Percentiles rank a stretch among this genome's conserved stretches.
Evolutionary conservation across 2,113 vertebrate genomes (phyloP).

Genomic region (Poeciliopsis occidentalis): DNA sequence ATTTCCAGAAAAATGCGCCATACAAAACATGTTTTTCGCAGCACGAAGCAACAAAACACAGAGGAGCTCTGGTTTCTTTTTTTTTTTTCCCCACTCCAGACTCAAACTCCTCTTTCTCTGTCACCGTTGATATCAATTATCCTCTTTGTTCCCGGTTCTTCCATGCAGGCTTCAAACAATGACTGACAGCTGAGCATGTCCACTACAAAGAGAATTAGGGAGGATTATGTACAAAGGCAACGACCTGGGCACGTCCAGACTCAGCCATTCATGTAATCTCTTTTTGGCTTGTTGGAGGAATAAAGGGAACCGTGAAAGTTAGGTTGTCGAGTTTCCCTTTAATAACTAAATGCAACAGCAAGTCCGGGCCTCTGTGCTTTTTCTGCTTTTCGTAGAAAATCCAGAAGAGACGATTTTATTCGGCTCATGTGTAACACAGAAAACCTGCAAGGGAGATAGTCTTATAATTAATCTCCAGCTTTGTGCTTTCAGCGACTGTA

Average conservation of each 20-base stretch:
- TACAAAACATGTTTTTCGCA: neutral
- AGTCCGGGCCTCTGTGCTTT: slow-evolving; percentile 17
- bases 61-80: neutral
- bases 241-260: slow-evolving; percentile 54
- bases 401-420: slow-evolving; percentile 18
- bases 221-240: slow-evolving; percentile 69
- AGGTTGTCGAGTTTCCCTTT: slow-evolving; percentile 16
- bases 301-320: slow-evolving; percentile 16
- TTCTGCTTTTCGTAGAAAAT: slow-evolving; percentile 22
- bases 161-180: slow-evolving; percentile 50
- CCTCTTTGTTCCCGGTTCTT: slow-evolving; percentile 19
- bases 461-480: slow-evolving; percentile 43
- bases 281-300: slow-evolving; percentile 17
- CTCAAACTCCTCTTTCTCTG: slow-evolving; percentile 14
- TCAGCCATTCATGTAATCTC: slow-evolving; percentile 72
- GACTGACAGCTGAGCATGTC: slow-evolving; percentile 56
- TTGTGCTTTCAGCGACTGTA: slow-evolving; percentile 18
- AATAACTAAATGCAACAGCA: slow-evolving; percentile 9
- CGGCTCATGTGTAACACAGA: slow-evolving; percentile 19
- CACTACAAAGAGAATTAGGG: slow-evolving; percentile 72
- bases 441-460: slow-evolving; percentile 23
- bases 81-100: neutral
- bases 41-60: neutral
- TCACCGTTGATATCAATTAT: slow-evolving; percentile 15
- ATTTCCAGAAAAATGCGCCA: neutral